A percentile compares a stretch with the other conserved stretches of the same genome.
phyloP scores from a whole-genome alignment of 2,888 invertebrate species.

The Orthosia cruda region DNA sequence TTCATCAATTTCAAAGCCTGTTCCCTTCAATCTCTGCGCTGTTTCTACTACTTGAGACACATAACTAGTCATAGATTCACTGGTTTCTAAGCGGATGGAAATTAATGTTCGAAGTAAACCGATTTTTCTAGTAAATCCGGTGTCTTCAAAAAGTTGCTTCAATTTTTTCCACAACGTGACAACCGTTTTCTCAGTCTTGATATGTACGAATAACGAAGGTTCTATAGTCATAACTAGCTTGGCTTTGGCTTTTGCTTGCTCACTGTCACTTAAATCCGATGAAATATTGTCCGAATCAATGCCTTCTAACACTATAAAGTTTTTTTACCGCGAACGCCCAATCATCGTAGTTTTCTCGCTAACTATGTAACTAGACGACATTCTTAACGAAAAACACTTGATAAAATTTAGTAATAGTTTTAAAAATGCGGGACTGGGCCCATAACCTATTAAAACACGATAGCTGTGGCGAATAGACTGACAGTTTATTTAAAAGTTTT shows the following conservation, averaged over 20 bases:
- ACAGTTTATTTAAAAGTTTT: too few species aligned
- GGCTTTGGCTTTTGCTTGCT: background rate
- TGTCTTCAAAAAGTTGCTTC: background rate
- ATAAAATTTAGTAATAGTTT: background rate
- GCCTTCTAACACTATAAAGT: too few species aligned
- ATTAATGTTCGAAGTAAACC: background rate
- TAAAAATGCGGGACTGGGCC: background rate
- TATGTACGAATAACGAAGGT: background rate
- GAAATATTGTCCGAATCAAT: background rate
- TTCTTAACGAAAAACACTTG: background rate
- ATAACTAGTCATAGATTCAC: conserved; percentile 43
- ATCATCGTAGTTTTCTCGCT: background rate
- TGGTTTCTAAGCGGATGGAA: background rate
- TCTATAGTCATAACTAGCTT: conserved; percentile 1
- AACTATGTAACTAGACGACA: background rate
- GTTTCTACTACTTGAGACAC: conserved; percentile 55
- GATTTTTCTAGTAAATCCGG: background rate
- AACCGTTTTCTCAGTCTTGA: background rate
- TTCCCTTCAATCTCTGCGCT: conserved; percentile 52
- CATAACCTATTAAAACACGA: conserved; percentile 1
- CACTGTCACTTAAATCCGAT: background rate
- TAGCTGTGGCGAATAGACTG: background rate
- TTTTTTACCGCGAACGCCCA: background rate
- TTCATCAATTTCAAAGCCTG: conserved; percentile 56
- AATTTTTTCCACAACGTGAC: background rate